Evolutionary conservation across 1,140 invertebrate genomes (phyloP), one percentile per base, ranked within the genome.

Genomic region (Lasaia peninsularis): DNA sequence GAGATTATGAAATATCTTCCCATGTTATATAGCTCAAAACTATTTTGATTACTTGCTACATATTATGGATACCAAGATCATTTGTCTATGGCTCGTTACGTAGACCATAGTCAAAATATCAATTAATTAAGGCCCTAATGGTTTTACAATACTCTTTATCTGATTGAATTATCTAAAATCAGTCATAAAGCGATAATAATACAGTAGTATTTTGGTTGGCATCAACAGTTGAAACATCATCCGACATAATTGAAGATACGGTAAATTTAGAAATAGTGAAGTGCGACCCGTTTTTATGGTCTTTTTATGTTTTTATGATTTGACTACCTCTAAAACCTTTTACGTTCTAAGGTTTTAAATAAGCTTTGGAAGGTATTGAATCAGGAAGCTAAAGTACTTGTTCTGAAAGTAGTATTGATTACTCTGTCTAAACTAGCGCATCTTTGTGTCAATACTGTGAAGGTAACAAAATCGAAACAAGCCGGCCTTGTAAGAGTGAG

Each of bases 191-290:
- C 2, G 1, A 5, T 4, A 4, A 1, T 6, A 11, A 9, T 44
- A 44, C 8, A 3, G 40, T 11, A 16, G 18, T 1, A 5, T 21
- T 48, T 48, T 21, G 18, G 5, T 1, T 48, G 44, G 18, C 8
- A 18, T 20, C 2, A 44, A 18, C 40, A 58, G 48, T 55, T 66
- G 64, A 60, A 61, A 66, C 69, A 62, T 82, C 77, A 82, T 82
- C 68, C 62, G 51, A 75, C 52, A 71, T 78, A 82, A 82, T 82
- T 82, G 77, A 75, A 68, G 67, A 18, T 50, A 32, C 50, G 44
- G 11, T 52, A 21, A 48, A 21, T 48, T 21, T 14, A 8, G 54
- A 16, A 20, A 5, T 14, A 24, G 53, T 40, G 28, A 56, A 52
- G 59, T 20, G 48, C 21, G 34, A 67, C 55, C 24, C 66, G 59